Percentiles rank a stretch among this genome's conserved stretches.
Evolutionary conservation across 2,888 invertebrate genomes (phyloP).

Genomic region (Microchrysa polita): DNA sequence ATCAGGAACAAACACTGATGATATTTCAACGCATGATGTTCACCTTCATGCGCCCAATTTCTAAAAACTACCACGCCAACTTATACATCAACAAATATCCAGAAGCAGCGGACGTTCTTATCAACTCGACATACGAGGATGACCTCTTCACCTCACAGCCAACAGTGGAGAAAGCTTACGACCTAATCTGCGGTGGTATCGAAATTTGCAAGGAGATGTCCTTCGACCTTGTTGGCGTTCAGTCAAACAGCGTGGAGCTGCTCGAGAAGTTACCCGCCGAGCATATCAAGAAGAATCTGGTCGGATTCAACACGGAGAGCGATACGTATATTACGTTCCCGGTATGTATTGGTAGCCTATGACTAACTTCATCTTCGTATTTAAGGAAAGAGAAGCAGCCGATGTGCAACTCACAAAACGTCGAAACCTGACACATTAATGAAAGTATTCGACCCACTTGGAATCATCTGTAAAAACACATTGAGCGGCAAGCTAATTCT

Average conservation of each 20-base stretch:
- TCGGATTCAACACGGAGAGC: too few relatives aligned
- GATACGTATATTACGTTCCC: too few relatives aligned
- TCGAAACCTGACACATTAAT: background rate
- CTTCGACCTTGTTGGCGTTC: conserved; percentile 5
- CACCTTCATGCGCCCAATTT: too few relatives aligned
- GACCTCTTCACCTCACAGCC: background rate
- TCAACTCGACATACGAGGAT: background rate
- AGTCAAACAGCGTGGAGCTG: background rate
- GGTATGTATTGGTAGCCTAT: too few relatives aligned
- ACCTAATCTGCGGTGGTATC: background rate
- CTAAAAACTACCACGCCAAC: background rate
- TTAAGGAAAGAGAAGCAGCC: too few relatives aligned
- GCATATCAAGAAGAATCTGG: background rate
- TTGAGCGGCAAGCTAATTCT: background rate
- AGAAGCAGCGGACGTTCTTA: background rate
- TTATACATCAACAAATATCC: background rate
- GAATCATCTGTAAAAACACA: background rate
- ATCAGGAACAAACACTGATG: too few relatives aligned
- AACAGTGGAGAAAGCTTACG: background rate
- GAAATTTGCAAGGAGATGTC: background rate
- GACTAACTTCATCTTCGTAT: too few relatives aligned
- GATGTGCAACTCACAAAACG: too few relatives aligned
- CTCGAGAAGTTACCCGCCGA: background rate
- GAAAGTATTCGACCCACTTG: conserved; percentile 1
- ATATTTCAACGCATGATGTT: too few relatives aligned